These are phyloP conservation scores for Nyctalus aviator DNA, from an alignment of 2,797 vertebrate species.

Conservation along the genomic window DNA sequence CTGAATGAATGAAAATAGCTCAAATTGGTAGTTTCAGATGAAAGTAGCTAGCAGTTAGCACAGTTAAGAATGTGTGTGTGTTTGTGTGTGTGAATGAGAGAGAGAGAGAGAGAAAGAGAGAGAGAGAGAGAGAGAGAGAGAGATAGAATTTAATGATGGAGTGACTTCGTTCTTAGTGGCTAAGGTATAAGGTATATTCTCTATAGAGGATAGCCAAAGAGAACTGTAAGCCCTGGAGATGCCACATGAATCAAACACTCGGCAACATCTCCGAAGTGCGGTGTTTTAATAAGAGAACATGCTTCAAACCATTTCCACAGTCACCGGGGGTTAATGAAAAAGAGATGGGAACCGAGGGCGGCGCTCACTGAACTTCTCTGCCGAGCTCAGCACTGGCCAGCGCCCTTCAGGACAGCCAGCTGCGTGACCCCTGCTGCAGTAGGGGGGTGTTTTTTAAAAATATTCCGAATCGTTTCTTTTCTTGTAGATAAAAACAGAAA, in stretches of 20 bases:
- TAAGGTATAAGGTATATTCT: not conserved
- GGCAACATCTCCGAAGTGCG: not conserved
- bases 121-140: not conserved
- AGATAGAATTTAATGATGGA: not conserved
- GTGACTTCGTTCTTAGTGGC: not conserved
- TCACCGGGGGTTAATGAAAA: conserved; percentile 24
- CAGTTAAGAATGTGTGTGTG: not conserved
- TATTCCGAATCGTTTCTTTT: conserved; percentile 37
- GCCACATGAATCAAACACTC: not conserved
- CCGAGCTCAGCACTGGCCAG: not conserved
- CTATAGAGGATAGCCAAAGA: not conserved
- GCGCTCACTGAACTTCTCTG: not conserved
- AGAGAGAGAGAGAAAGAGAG: not conserved
- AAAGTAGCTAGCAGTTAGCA: not conserved
- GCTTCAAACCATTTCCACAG: not conserved
- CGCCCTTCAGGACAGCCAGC: not conserved
- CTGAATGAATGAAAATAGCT: not conserved
- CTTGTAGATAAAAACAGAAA: conserved; percentile 67
- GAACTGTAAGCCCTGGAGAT: not conserved
- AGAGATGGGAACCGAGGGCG: not conserved
- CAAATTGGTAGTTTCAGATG: not conserved
- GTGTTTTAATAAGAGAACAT: not conserved
- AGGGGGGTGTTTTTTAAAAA: not conserved
- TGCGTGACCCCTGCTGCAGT: not conserved
- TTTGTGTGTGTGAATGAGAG: too few relatives aligned